Percentiles rank a stretch among this genome's conserved stretches.
Conservation (phyloP, 1,140 invertebrate species). For the Zaprionus africanus region DNA sequence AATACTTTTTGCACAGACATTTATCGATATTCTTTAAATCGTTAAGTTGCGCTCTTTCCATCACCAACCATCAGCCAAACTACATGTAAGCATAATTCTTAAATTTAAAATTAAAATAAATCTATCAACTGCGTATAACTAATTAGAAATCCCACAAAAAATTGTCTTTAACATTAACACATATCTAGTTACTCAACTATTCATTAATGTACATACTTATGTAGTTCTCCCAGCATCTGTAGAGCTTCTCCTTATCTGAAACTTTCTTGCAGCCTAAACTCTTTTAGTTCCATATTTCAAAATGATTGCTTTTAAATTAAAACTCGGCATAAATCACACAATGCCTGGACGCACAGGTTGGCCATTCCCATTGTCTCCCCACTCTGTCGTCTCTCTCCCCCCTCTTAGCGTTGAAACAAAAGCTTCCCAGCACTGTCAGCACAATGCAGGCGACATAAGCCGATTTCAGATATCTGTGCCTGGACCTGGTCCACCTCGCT, state of each 20-base stretch:
- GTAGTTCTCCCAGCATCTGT: background rate
- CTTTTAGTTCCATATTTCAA: slow-evolving; percentile 60
- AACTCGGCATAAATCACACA: slow-evolving; percentile 71
- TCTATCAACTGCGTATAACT: no score
- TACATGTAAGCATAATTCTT: no score
- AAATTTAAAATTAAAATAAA: no score
- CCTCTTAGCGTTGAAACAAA: slow-evolving; percentile 43
- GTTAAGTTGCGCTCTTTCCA: no score
- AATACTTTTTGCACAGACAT: no score
- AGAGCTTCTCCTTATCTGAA: slow-evolving; percentile 16
- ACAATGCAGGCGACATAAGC: slow-evolving; percentile 81
- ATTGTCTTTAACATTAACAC: no score
- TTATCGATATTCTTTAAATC: no score
- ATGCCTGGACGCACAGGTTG: slow-evolving; percentile 45
- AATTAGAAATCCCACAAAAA: no score
- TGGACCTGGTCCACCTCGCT: slow-evolving; percentile 28
- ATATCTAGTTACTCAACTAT: background rate
- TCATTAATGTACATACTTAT: background rate
- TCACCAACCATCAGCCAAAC: no score
- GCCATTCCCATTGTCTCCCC: background rate
- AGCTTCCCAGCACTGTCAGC: slow-evolving; percentile 72
- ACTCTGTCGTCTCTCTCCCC: background rate
- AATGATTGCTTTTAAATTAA: slow-evolving; percentile 77
- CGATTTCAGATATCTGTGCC: slow-evolving; percentile 75
- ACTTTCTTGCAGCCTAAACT: slow-evolving; percentile 45